Conservation (phyloP, 2,888 invertebrate genomes). For the Macaria notata region DNA sequence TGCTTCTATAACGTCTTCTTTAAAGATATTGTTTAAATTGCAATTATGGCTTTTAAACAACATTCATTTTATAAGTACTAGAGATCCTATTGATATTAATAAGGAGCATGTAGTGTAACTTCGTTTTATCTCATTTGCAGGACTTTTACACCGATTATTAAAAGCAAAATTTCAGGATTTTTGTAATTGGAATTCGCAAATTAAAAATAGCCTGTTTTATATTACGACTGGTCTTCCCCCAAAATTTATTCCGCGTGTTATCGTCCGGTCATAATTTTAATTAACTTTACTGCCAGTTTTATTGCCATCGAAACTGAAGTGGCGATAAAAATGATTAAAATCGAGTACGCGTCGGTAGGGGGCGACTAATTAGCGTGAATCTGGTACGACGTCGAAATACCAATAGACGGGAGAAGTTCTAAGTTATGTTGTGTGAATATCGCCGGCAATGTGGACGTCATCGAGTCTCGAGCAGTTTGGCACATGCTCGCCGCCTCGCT, state of each 20-base stretch:
- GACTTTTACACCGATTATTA: too few relatives aligned
- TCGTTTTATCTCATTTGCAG: too few relatives aligned
- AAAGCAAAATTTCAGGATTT: too few relatives aligned
- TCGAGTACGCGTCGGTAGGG: conserved; percentile 4
- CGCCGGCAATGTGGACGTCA: conserved; percentile 21
- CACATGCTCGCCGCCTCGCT: conserved; percentile 42
- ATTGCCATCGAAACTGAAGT: conserved; percentile 21
- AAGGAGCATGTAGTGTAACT: too few relatives aligned
- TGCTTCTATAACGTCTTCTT: conserved; percentile 45
- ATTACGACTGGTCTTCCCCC: too few relatives aligned
- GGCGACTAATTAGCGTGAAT: conserved; percentile 12
- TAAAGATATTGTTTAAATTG: conserved; percentile 43
- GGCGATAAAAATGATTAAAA: conserved; percentile 24
- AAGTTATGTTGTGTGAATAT: conserved; percentile 30
- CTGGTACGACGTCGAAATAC: conserved; percentile 13
- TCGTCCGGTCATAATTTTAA: conserved; percentile 17
- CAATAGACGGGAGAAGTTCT: conserved; percentile 21
- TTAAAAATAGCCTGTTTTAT: too few relatives aligned
- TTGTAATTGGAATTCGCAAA: too few relatives aligned
- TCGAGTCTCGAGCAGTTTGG: conserved; percentile 38
- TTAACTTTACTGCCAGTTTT: conserved; percentile 22
- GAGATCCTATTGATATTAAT: too few relatives aligned
- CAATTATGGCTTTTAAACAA: conserved; percentile 42
- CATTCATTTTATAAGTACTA: too few relatives aligned
- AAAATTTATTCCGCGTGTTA: conserved; percentile 10